Evolutionary conservation across 2,888 invertebrate species (phyloP).

Genomic region (Scotopteryx bipunctaria): DNA sequence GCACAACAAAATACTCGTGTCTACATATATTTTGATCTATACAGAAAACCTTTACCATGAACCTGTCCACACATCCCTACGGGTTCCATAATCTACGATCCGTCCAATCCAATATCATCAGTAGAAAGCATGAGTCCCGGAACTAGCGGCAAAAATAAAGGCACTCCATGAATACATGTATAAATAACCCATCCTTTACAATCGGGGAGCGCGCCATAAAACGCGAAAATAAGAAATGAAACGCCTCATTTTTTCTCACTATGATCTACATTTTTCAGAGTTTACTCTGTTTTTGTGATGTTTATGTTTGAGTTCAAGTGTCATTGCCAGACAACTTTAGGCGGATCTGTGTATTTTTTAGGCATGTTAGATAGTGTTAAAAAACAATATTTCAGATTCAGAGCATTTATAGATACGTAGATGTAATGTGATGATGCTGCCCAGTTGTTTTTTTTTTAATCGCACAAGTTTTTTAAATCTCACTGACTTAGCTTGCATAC

Average conservation of each 20-base stretch:
- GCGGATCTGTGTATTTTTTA: no score
- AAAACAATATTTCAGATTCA: no score
- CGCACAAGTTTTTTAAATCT: no score
- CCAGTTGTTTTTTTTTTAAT: no score
- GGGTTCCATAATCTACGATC: conserved; percentile 3
- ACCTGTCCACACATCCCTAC: neutral
- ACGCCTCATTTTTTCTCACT: conserved; percentile 51
- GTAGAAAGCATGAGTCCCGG: conserved; percentile 31
- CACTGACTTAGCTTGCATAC: no score
- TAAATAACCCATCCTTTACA: conserved; percentile 75
- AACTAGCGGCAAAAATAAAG: conserved; percentile 51
- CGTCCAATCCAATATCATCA: conserved; percentile 24
- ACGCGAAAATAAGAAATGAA: conserved; percentile 65
- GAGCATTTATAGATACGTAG: no score
- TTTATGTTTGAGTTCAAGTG: neutral
- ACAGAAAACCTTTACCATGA: neutral
- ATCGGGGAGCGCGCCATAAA: conserved; percentile 65
- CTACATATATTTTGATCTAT: no score
- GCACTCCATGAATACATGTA: conserved; percentile 69
- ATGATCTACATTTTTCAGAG: conserved; percentile 17
- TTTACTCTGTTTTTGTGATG: neutral
- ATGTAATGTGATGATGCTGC: no score
- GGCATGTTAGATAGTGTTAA: no score
- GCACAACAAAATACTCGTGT: no score
- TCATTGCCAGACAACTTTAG: no score